Base-by-base conservation (phyloP, 2,888 invertebrate genomes). In the Cremastinae sp. region DNA sequence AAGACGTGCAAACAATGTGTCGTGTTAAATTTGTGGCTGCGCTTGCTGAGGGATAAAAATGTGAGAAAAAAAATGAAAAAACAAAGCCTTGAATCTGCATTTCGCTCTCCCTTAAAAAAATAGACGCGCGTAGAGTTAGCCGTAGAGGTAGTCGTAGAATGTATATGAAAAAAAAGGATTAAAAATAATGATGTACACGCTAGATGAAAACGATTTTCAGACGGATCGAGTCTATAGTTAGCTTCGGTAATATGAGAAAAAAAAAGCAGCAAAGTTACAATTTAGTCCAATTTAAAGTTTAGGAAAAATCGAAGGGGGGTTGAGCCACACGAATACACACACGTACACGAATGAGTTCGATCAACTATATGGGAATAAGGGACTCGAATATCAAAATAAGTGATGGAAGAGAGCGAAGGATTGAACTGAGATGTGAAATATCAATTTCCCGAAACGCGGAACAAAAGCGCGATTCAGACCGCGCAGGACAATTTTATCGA, bases 401-500 rank as follows among this genome's bases (percentile, higher is more conserved):
- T 20, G 56, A 69, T 43, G 47, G 45, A 18, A n/a, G 5, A 51
- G 22, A 41, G 41, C 4, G 16, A 65, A 68, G 20, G 8, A 58
- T 38, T 22, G 16, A 65, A 28, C 9, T 22, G 34, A 47, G 28
- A 61, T 47, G 36, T 53, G 53, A 43, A 65, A 74, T 68, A 74
- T 74, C 73, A 53, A 36, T 54, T 53, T 51, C 38, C 62, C 61
- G 28, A 41, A 47, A 22, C 59, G 54, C 59, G 65, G 61, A 75
- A 47, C 54, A 59, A 59, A 49, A 64, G 70, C 74, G 74, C 74
- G 74, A 41, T 49, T 69, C 41, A 61, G 16, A 12, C 49, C 64
- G 74, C 58, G 69, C 74, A 59, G 65, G 71, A 75, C 71, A 71
- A 75, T 71, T 75, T 66, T 66, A 54, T 56, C 53, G 20, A 43